phyloP scores from a whole-genome alignment of 2,113 vertebrate species.

The Pyrgilauda ruficollis region DNA sequence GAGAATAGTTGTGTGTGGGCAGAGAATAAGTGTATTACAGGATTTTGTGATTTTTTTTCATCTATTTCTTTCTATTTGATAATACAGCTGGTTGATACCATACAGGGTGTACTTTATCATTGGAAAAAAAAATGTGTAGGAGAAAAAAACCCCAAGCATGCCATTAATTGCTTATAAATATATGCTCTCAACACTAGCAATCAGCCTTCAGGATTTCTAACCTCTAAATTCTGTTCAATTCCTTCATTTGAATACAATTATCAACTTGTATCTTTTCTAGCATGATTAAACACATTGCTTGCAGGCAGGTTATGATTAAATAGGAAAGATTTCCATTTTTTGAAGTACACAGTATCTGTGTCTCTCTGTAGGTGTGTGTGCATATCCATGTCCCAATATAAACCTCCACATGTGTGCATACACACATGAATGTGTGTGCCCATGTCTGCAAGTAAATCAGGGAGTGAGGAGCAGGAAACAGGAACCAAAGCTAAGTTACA shows the following conservation, averaged over 20 bases:
- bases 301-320: slow-evolving; percentile 1
- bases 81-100: slow-evolving; percentile 26
- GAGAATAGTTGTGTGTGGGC: slow-evolving; percentile 37
- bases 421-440: not conserved
- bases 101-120: slow-evolving; percentile 30
- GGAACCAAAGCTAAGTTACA: not conserved
- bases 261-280: slow-evolving; percentile 22
- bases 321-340: not conserved
- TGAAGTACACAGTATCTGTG: not conserved
- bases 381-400: not conserved
- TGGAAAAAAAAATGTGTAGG: slow-evolving; percentile 27
- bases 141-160: not conserved
- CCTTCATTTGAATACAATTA: slow-evolving; percentile 43
- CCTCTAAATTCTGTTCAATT: slow-evolving; percentile 19
- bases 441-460: not conserved
- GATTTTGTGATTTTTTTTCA: slow-evolving; percentile 38
- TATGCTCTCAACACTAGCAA: slow-evolving; percentile 7
- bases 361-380: not conserved
- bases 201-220: slow-evolving; percentile 36
- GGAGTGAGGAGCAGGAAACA: not conserved
- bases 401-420: not conserved
- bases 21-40: slow-evolving; percentile 17
- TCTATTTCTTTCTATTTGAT: slow-evolving; percentile 14
- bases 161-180: slow-evolving; percentile 70
- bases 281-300: not conserved